Percentiles rank a stretch among this genome's conserved stretches.
These are phyloP conservation scores for Timandra comae DNA, from an alignment of 2,888 invertebrate species.

Conservation along the genomic window DNA sequence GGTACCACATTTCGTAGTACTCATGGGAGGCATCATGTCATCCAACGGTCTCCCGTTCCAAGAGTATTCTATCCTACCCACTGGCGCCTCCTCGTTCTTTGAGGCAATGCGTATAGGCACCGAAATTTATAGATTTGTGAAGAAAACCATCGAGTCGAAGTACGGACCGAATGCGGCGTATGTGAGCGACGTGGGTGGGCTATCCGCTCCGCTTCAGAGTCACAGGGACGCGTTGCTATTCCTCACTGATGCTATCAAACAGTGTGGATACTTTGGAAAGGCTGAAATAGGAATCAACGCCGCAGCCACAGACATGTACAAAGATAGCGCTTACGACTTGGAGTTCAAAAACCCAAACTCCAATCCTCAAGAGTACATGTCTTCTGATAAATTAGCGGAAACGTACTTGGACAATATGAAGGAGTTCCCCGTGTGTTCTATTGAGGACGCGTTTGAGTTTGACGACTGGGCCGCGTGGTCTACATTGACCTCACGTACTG, in stretches of 20 bases:
- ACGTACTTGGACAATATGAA: slow-evolving; percentile 93
- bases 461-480: slow-evolving; percentile 99
- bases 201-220: slow-evolving; percentile 95
- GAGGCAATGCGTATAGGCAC: slow-evolving; percentile 99
- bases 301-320: slow-evolving; percentile 96
- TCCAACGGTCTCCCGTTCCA: slow-evolving; percentile 97
- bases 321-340: slow-evolving; percentile 91
- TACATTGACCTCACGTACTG: slow-evolving; percentile 80
- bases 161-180: slow-evolving; percentile 94
- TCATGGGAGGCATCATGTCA: slow-evolving; percentile 97
- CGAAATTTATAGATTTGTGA: slow-evolving; percentile 95
- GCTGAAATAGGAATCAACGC: slow-evolving; percentile 97
- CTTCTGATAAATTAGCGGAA: slow-evolving; percentile 88
- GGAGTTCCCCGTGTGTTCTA: slow-evolving; percentile 92
- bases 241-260: slow-evolving; percentile 90
- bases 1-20: slow-evolving; percentile 97
- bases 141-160: slow-evolving; percentile 92
- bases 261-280: slow-evolving; percentile 95
- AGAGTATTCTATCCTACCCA: slow-evolving; percentile 95
- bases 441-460: slow-evolving; percentile 98
- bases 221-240: slow-evolving; percentile 94
- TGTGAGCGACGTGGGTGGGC: slow-evolving; percentile 98
- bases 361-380: slow-evolving; percentile 88
- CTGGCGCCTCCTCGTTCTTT: slow-evolving; percentile 91
- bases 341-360: slow-evolving; percentile 98